phyloP scores from a whole-genome alignment of 2,113 vertebrate genomes.

The Austrofundulus limnaeus region DNA sequence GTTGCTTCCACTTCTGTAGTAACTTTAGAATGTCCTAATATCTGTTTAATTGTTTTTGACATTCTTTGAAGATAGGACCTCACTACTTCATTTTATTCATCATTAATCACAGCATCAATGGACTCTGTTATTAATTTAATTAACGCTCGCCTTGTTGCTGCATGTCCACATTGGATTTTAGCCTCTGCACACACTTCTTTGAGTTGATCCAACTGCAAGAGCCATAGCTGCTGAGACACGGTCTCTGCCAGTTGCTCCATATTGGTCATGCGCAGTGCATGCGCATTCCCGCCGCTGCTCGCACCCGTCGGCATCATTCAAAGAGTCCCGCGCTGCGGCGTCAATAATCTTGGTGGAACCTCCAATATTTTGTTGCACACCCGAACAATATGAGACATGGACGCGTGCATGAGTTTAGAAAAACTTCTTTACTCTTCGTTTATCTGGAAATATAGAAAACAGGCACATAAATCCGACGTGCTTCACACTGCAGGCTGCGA shows the following conservation, averaged over 20 bases:
- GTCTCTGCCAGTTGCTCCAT: no score
- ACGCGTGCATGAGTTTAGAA: no score
- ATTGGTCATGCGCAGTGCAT: not conserved
- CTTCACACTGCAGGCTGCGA: no score
- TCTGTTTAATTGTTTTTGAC: not conserved
- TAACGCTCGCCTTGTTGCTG: not conserved
- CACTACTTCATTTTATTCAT: not conserved
- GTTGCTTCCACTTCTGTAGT: not conserved
- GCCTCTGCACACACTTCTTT: conserved; percentile 3
- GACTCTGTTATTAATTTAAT: conserved; percentile 2
- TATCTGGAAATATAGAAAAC: no score
- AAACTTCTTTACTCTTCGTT: no score
- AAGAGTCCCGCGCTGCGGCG: not conserved
- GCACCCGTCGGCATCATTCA: not conserved
- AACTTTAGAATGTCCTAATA: not conserved
- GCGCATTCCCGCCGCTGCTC: not conserved
- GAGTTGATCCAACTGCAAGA: conserved; percentile 4
- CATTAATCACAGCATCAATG: not conserved
- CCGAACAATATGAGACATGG: no score
- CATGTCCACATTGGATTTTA: not conserved
- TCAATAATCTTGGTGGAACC: not conserved
- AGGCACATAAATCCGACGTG: no score
- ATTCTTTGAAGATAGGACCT: not conserved
- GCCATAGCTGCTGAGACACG: not conserved
- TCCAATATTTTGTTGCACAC: no score